Conservation (phyloP, 2,113 vertebrate species). For the Macheiramphus alcinus region DNA sequence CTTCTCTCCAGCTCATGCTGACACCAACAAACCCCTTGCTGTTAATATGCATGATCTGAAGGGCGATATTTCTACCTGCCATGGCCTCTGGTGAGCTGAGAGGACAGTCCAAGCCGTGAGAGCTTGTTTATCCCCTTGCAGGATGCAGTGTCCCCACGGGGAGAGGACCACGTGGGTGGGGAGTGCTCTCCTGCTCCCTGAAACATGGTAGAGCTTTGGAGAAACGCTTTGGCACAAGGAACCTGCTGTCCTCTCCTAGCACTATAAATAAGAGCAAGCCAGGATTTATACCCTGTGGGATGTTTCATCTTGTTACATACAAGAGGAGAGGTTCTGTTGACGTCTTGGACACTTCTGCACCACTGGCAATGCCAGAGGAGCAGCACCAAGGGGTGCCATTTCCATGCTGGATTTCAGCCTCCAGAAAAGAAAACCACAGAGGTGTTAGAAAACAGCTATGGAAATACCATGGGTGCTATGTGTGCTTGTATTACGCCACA, state of each 20-base stretch:
- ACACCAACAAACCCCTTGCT: not conserved
- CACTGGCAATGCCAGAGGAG: not conserved
- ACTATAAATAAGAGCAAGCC: not conserved
- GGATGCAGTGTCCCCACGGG: not conserved
- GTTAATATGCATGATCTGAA: not conserved
- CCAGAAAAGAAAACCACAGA: not conserved
- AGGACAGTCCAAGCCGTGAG: not conserved
- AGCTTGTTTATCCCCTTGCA: not conserved
- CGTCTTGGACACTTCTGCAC: not conserved
- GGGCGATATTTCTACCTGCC: not conserved
- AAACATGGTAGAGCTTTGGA: not conserved
- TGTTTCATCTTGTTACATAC: not conserved
- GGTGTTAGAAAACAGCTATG: not conserved
- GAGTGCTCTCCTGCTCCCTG: not conserved
- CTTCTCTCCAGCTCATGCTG: not conserved
- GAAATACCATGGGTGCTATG: not conserved
- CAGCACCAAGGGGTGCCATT: not conserved
- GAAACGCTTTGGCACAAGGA: rapidly evolving
- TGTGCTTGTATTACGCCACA: not conserved
- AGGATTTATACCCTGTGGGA: not conserved
- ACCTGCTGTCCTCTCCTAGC: not conserved
- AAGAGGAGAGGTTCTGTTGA: not conserved
- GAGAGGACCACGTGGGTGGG: rapidly evolving
- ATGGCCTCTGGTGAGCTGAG: not conserved
- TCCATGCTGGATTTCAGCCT: not conserved